A percentile compares a stretch with the other conserved stretches of the same genome.
Conservation (phyloP, 2,113 vertebrate genomes). For the Tylochromis polylepis region DNA sequence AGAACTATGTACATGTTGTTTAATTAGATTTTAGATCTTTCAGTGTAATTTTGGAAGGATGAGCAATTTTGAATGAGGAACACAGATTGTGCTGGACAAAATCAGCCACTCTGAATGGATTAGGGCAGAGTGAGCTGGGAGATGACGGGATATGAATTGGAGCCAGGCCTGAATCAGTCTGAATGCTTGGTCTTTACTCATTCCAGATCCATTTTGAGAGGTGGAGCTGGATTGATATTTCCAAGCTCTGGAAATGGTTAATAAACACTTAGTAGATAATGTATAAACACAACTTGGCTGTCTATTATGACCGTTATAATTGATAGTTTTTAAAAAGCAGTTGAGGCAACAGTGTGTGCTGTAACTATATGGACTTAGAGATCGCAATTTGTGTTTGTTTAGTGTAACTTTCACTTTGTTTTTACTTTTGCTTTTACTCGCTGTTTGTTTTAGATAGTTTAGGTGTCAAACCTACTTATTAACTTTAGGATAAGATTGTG, state of each 20-base stretch:
- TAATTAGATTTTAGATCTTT: not conserved
- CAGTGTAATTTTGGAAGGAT: not conserved
- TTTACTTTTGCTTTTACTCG: not conserved
- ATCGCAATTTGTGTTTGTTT: too few relatives aligned
- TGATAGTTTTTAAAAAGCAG: too few relatives aligned
- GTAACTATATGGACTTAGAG: not conserved
- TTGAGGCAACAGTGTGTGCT: not conserved
- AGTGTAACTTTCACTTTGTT: too few relatives aligned
- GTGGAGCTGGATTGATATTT: not conserved
- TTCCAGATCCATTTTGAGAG: not conserved
- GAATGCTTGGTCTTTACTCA: not conserved
- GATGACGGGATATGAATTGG: not conserved
- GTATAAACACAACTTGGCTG: not conserved
- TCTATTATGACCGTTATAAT: not conserved
- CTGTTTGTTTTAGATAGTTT: not conserved
- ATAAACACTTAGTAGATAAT: not conserved
- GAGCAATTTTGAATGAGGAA: not conserved
- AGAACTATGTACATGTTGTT: not conserved
- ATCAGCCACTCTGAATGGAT: not conserved
- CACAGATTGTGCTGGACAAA: accelerated
- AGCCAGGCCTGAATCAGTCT: not conserved
- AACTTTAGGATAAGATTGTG: not conserved
- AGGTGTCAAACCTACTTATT: not conserved
- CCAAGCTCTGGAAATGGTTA: not conserved
- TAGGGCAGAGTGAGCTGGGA: not conserved